Percentiles rank a stretch among this genome's conserved stretches.
Evolutionary conservation across 2,888 invertebrate species (phyloP).

Genomic region (Pristionchus maxplancki): DNA sequence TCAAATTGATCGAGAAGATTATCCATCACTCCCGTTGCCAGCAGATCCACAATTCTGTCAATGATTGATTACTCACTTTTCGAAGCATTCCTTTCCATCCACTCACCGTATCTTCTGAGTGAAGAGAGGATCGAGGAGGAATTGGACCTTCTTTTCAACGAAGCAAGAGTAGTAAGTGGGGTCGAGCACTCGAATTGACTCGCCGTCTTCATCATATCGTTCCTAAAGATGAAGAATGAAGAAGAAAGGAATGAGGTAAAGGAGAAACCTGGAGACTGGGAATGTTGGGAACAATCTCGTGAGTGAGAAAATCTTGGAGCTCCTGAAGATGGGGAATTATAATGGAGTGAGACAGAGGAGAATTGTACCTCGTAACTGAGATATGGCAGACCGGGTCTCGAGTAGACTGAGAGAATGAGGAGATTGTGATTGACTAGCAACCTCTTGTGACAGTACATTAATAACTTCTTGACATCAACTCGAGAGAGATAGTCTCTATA

Average conservation of each 20-base stretch:
- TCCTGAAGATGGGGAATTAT: neutral
- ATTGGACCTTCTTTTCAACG: slow-evolving; percentile 39
- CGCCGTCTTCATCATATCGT: neutral
- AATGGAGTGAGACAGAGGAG: neutral
- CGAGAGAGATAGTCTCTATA: slow-evolving; percentile 3
- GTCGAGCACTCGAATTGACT: neutral
- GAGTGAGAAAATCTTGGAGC: neutral
- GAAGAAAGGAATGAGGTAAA: neutral
- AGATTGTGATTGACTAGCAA: neutral
- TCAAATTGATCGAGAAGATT: slow-evolving; percentile 12
- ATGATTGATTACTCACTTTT: neutral
- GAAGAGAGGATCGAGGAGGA: slow-evolving; percentile 43
- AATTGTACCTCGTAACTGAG: slow-evolving; percentile 1
- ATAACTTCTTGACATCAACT: neutral
- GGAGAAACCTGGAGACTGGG: neutral
- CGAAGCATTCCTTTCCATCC: neutral
- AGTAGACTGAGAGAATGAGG: neutral
- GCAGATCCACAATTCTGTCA: slow-evolving; percentile 2
- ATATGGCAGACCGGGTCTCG: neutral
- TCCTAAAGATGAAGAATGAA: neutral
- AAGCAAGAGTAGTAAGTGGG: slow-evolving; percentile 15
- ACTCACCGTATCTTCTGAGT: slow-evolving; percentile 44
- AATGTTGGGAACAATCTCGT: slow-evolving; percentile 23
- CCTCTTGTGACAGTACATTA: slow-evolving; percentile 29
- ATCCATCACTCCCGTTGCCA: slow-evolving; percentile 19